Evolutionary conservation across 2,113 vertebrate genomes (phyloP).

Genomic region (Dasypus novemcinctus): DNA sequence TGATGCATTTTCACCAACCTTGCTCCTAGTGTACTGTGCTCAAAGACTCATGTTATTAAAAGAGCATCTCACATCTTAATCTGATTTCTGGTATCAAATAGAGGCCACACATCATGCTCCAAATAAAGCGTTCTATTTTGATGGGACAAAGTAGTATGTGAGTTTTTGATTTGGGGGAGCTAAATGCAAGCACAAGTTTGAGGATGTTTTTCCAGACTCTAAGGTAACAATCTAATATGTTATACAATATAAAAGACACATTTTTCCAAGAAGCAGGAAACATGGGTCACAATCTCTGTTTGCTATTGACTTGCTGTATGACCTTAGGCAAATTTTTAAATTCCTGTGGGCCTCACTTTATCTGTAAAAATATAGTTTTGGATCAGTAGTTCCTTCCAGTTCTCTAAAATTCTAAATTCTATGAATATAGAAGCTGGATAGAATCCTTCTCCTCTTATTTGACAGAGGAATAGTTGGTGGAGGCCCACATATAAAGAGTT

Average conservation of each 20-base stretch:
- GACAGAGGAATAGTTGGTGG: not conserved
- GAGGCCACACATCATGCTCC: not conserved
- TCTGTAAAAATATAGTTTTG: constrained; percentile 10
- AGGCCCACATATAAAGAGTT: not conserved
- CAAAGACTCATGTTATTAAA: not conserved
- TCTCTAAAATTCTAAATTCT: not conserved
- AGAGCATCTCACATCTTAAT: not conserved
- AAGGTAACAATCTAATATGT: not conserved
- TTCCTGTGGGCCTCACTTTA: not conserved
- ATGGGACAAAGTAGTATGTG: not conserved
- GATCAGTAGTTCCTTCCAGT: not conserved
- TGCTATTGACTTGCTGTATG: not conserved
- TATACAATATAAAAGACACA: not conserved
- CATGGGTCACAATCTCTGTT: not conserved
- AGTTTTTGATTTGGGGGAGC: not conserved
- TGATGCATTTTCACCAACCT: not conserved
- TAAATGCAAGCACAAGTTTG: not conserved
- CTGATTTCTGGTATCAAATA: not conserved
- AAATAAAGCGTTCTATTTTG: not conserved
- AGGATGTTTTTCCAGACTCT: not conserved
- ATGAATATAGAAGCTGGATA: not conserved
- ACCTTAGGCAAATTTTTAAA: not conserved
- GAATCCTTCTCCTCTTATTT: not conserved
- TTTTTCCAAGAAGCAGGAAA: not conserved
- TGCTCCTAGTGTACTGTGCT: not conserved